Evolutionary conservation across 2,797 vertebrate species (phyloP), one percentile per base, ranked within the genome.

Genomic region (Helostoma temminkii): DNA sequence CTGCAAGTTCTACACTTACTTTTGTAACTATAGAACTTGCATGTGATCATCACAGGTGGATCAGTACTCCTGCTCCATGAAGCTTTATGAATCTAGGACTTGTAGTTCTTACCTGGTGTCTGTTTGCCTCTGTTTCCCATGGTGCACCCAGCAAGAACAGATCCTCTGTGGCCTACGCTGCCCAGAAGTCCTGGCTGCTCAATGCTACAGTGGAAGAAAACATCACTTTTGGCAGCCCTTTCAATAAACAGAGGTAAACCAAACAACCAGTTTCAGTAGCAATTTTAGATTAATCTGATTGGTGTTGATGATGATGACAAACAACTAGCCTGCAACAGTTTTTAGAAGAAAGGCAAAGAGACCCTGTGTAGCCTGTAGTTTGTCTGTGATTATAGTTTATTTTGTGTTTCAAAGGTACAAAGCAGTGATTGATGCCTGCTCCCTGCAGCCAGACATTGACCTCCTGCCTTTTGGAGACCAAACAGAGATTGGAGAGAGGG

Each of bases 401-500:
- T 37, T 36, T 39, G 39, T 47, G 18, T 57, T 36, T 30, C 45
- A 26, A 89, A 99, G 98, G 89, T 99, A 99, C 88, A 99, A 98
- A 91, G 95, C 94, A 0, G 97, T 99, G 72, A 98, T 97, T 9
- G 98, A 99, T 8, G 96, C 98, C 3, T 99, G 98, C 75, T 99
- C 97, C 41, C 95, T 99, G 80, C 98, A 99, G 87, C 98, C 96
- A 9, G 98, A 99, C 82, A 98, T 99, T 19, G 98, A 99, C 79
- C 93, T 99, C 65, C 85, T 99, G 76, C 98, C 98, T 0, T 99
- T 98, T 66, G 97, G 98, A 80, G 98, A 99, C 88, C 98, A 99
- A 84, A 99, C 98, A 8, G 97, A 98, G 92, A 99, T 99, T n/a
- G 98, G 98, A 93, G 97, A 99, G 85, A 89, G 98, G 94, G 98